Base-by-base conservation (phyloP, 2,797 vertebrate genomes). In the Enteromius argenteus region DNA sequence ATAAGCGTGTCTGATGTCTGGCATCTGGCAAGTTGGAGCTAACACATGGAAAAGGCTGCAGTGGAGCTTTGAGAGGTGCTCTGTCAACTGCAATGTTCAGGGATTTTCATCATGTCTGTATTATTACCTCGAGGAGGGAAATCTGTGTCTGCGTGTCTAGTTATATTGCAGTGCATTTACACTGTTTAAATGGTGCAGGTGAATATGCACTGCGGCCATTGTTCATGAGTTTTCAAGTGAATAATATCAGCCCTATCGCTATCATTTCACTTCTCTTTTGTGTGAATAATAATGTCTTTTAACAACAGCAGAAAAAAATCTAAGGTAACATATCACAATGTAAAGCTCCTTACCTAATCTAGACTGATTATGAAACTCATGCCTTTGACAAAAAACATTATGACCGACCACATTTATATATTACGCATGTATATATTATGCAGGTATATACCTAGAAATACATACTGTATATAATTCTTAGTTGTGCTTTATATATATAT, bases 21-120 rank as follows among this genome's bases (percentile, higher is more conserved):
- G 66, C 89, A 90, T 90, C 89, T 90, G 89, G 85, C 68, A 79
- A 42, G 11, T 60, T 8, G 82, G 88, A 85, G 78, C 21, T 62
- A 81, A 72, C 51, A 51, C 60, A 21, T 68, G 84, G 23, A 62
- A 68, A 42, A 62, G 35, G 44, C 84, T 67, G 69, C 58, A 44
- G 46, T 37, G 67, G 30, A 51, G 53, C 53, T 42, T 44, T n/a
- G 39, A 73, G 80, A 84, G 87, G 87, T 49, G 67, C 79, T 80
- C 42, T 72, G 82, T 78, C 85, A 84, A 42, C 71, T 62, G 68
- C 37, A 76, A 53, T 85, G 30, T 84, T 80, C 46, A 14, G 72
- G 62, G 78, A 51, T 80, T 76, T 84, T 68, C 32, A 39, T 78
- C 74, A 76, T 77, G 62, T 58, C 35, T 69, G 72, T 64, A 14